These are phyloP conservation scores for Scaptomyza hsui DNA, from an alignment of 1,140 invertebrate species.

Conservation along the genomic window DNA sequence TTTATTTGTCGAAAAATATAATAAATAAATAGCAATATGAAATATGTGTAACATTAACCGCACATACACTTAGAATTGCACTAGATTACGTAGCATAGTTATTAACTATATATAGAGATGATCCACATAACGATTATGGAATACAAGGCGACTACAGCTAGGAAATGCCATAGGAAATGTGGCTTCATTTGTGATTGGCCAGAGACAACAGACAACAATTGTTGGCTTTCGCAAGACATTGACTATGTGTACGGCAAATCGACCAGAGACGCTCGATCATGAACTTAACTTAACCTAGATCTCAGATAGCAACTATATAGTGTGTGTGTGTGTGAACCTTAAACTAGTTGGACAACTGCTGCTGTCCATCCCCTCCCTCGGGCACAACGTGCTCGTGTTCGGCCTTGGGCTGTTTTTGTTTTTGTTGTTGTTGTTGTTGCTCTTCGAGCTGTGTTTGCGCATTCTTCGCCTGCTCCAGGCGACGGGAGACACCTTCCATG, in stretches of 20 bases:
- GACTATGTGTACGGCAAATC: slow-evolving; percentile 70
- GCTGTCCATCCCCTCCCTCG: slow-evolving; percentile 49
- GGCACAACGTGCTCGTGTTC: slow-evolving; percentile 68
- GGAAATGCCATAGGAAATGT: slow-evolving; percentile 41
- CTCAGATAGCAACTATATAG: slow-evolving; percentile 68
- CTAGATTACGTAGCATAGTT: slow-evolving; percentile 52
- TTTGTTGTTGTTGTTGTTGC: slow-evolving; percentile 19
- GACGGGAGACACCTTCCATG: slow-evolving; percentile 70
- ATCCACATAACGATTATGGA: slow-evolving; percentile 48
- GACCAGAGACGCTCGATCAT: slow-evolving; percentile 76
- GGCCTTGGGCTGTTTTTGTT: slow-evolving; percentile 43
- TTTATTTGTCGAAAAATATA: slow-evolving; percentile 56
- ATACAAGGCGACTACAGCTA: slow-evolving; percentile 47
- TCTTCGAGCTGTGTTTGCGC: slow-evolving; percentile 32
- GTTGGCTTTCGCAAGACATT: slow-evolving; percentile 63
- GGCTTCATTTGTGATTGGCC: slow-evolving; percentile 38
- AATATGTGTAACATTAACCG: slow-evolving; percentile 56
- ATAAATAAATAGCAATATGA: slow-evolving; percentile 71
- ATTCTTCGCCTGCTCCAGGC: slow-evolving; percentile 65
- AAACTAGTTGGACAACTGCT: slow-evolving; percentile 64
- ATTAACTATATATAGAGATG: slow-evolving; percentile 48
- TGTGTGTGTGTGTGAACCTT: slow-evolving; percentile 16
- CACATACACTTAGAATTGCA: slow-evolving; percentile 45
- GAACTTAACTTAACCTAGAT: slow-evolving; percentile 68
- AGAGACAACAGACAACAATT: slow-evolving; percentile 60